These are phyloP conservation scores for Notoglanidium macrostoma DNA, from an alignment of 2,797 vertebrate species.

Conservation along the genomic window DNA sequence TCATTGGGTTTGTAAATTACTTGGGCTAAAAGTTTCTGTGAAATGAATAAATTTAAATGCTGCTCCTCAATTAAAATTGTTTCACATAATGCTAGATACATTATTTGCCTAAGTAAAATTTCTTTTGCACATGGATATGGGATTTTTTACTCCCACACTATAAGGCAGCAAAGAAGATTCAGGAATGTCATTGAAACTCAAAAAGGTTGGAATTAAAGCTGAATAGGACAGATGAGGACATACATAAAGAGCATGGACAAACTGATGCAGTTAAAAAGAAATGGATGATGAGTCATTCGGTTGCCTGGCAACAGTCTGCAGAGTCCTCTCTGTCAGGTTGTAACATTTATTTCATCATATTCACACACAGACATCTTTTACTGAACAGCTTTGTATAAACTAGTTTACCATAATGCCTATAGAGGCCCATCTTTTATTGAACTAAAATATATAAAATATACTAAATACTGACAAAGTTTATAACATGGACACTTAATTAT, in stretches of 20 bases:
- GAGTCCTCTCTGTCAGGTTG: neutral
- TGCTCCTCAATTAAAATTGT: neutral
- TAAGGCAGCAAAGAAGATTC: neutral
- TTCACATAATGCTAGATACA: neutral
- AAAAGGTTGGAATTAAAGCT: neutral
- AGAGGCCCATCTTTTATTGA: neutral
- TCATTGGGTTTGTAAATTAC: neutral
- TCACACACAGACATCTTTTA: neutral
- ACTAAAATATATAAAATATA: neutral
- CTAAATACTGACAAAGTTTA: neutral
- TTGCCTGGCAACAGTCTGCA: slow-evolving; percentile 8
- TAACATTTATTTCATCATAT: slow-evolving; percentile 14
- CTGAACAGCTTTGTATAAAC: neutral
- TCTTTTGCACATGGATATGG: neutral
- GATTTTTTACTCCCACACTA: neutral
- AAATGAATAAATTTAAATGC: neutral
- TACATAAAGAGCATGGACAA: neutral
- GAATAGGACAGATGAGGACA: neutral
- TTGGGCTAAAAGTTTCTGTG: neutral
- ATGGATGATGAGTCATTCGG: slow-evolving; percentile 9
- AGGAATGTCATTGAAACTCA: neutral
- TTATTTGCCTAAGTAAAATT: no score
- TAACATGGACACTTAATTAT: neutral
- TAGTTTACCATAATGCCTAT: neutral
- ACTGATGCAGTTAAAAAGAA: slow-evolving; percentile 16